These are phyloP conservation scores for Plodia interpunctella DNA, from an alignment of 1,140 invertebrate genomes.

Conservation along the genomic window DNA sequence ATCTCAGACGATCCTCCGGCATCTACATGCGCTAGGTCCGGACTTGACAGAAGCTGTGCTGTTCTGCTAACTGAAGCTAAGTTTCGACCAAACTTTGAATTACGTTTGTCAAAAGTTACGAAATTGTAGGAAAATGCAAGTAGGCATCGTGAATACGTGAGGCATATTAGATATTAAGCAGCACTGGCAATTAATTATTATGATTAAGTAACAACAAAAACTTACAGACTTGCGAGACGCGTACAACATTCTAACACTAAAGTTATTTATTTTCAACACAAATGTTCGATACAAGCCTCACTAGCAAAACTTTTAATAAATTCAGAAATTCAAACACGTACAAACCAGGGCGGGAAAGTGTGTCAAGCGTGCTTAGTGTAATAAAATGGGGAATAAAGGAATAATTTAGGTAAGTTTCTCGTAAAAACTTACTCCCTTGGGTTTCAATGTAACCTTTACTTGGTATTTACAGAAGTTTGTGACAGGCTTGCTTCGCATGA, in stretches of 20 bases:
- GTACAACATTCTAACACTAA: not conserved
- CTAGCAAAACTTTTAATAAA: not conserved
- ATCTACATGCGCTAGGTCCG: too few species aligned
- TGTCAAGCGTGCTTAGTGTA: slow-evolving; percentile 9
- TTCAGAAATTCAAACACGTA: slow-evolving; percentile 3
- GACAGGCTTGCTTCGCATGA: slow-evolving; percentile 3
- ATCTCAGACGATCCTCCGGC: too few species aligned
- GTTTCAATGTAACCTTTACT: slow-evolving; percentile 15
- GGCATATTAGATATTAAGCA: too few species aligned
- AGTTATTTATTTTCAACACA: not conserved
- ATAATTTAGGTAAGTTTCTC: not conserved
- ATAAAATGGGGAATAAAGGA: slow-evolving; percentile 8
- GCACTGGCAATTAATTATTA: too few species aligned
- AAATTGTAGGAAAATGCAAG: too few species aligned
- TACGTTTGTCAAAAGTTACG: too few species aligned
- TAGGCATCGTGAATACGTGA: too few species aligned
- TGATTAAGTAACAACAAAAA: too few species aligned
- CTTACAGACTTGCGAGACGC: not conserved
- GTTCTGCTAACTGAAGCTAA: too few species aligned
- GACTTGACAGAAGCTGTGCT: too few species aligned
- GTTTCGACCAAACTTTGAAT: too few species aligned
- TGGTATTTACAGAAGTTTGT: slow-evolving; percentile 16
- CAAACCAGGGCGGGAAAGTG: not conserved
- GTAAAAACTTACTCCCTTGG: slow-evolving; percentile 10
- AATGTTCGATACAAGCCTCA: not conserved